phyloP scores from a whole-genome alignment of 2,888 invertebrate species.

The Drosophila subquinaria region DNA sequence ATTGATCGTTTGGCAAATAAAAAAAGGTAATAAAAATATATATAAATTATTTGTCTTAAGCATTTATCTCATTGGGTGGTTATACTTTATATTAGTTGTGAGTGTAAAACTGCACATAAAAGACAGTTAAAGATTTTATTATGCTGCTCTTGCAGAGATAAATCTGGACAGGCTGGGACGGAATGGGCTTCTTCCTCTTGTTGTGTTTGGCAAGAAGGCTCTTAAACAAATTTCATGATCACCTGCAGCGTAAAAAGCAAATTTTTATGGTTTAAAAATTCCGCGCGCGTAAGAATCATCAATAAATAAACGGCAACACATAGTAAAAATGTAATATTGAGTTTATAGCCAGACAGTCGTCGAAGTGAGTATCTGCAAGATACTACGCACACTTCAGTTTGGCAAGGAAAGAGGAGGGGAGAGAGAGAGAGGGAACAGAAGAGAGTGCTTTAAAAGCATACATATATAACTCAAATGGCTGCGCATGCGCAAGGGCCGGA shows the following conservation, averaged over 20 bases:
- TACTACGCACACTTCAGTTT: conserved; percentile 17
- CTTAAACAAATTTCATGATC: conserved; percentile 65
- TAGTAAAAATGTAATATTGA: conserved; percentile 70
- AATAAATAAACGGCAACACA: conserved; percentile 79
- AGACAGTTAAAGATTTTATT: conserved; percentile 61
- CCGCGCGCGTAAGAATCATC: conserved; percentile 76
- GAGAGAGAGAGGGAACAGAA: neutral
- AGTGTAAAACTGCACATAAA: conserved; percentile 67
- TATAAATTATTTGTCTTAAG: conserved; percentile 4
- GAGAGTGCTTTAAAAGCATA: neutral
- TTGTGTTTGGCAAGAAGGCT: conserved; percentile 32
- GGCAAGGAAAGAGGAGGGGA: neutral
- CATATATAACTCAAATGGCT: conserved; percentile 57
- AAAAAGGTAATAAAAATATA: neutral
- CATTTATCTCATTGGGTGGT: conserved; percentile 45
- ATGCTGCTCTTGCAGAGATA: conserved; percentile 46
- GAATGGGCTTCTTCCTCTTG: conserved; percentile 18
- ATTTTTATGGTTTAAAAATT: conserved; percentile 76
- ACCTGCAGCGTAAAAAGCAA: conserved; percentile 71
- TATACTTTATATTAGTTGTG: conserved; percentile 29
- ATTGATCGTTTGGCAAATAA: neutral
- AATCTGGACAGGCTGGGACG: conserved; percentile 42
- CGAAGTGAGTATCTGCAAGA: conserved; percentile 38
- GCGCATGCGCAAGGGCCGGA: conserved; percentile 77
- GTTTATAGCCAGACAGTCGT: conserved; percentile 51